phyloP scores from a whole-genome alignment of 2,113 vertebrate species.

The Dromas ardeola region DNA sequence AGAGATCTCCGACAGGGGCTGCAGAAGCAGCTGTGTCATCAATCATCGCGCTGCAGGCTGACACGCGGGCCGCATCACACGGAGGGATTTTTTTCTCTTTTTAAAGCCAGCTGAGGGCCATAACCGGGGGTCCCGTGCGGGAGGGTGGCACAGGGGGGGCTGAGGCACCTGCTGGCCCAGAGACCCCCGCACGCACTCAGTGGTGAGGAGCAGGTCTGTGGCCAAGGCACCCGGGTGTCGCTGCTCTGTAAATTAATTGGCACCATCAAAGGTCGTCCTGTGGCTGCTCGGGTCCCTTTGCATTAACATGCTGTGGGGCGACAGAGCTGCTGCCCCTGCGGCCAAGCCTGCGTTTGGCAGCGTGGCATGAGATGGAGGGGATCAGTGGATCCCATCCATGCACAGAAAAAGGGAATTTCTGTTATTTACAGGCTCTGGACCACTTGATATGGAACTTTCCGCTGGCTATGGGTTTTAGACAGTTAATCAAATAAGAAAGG shows the following conservation, averaged over 20 bases:
- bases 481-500: neutral
- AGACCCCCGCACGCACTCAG: accelerated
- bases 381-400: neutral
- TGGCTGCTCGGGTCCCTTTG: neutral
- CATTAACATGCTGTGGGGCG: accelerated
- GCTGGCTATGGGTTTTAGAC: neutral
- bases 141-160: neutral
- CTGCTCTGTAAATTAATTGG: neutral
- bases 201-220: neutral
- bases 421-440: neutral
- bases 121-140: neutral
- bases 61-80: neutral
- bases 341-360: neutral
- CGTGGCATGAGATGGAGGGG: accelerated
- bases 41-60: constrained; percentile 46
- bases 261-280: neutral
- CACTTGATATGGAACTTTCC: neutral
- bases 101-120: neutral
- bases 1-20: constrained; percentile 12
- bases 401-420: neutral
- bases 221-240: accelerated
- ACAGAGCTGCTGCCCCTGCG: neutral
- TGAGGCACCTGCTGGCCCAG: neutral
- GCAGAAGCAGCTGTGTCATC: constrained; percentile 53
- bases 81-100: neutral